Percentiles rank a stretch among this genome's conserved stretches.
phyloP scores from a whole-genome alignment of 64 coral and sea anemone genomes.

The Montipora capricornis region DNA sequence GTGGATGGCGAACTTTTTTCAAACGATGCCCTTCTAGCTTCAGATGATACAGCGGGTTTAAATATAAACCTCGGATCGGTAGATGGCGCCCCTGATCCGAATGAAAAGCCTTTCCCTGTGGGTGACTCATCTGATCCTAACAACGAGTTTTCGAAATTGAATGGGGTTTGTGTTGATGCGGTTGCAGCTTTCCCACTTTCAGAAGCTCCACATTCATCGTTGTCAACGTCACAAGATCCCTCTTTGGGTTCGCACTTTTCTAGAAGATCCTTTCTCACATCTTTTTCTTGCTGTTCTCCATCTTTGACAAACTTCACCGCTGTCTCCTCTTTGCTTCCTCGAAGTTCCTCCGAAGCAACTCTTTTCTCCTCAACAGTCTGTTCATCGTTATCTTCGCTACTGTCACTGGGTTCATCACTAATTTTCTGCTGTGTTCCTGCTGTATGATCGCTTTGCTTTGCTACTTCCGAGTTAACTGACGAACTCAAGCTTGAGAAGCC shows the following conservation, averaged over 20 bases:
- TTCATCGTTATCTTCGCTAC: not conserved
- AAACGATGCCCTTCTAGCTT: not conserved
- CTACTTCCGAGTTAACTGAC: not conserved
- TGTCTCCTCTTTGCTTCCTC: not conserved
- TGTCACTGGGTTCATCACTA: not conserved
- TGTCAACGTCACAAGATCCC: slow-evolving; percentile 33
- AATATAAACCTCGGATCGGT: not conserved
- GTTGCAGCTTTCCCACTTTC: not conserved
- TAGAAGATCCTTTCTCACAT: not conserved
- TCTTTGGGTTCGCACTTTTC: slow-evolving; percentile 42
- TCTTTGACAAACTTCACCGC: not conserved
- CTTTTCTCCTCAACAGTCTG: not conserved
- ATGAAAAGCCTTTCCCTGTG: not conserved
- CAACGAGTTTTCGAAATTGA: not conserved
- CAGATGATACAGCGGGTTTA: not conserved
- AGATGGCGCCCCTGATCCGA: not conserved
- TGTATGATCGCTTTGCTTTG: not conserved
- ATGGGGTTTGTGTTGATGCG: not conserved
- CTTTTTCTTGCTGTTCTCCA: not conserved
- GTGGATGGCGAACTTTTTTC: not conserved
- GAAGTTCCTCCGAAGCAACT: not conserved
- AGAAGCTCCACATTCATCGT: slow-evolving; percentile 50
- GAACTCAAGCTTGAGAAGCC: not conserved
- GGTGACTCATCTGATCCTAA: not conserved
- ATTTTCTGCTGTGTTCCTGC: not conserved